These are phyloP conservation scores for Pipa parva DNA, from an alignment of 2,113 vertebrate species.

Conservation along the genomic window DNA sequence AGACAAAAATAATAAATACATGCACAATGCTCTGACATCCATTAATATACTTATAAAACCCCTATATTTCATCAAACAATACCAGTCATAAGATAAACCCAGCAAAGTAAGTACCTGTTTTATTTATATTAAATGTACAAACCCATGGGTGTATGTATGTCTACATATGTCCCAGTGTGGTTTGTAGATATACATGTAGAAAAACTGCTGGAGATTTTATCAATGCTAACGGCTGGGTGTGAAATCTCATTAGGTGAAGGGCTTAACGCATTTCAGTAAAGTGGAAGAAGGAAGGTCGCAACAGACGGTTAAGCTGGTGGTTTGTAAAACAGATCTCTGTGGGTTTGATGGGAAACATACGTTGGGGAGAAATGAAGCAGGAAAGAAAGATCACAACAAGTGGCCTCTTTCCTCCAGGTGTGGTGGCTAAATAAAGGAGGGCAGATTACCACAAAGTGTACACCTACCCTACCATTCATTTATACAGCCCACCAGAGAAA, in stretches of 20 bases:
- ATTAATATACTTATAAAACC: no score
- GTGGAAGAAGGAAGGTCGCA: conserved; percentile 32
- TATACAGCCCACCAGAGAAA: no score
- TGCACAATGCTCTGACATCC: no score
- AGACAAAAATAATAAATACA: no score
- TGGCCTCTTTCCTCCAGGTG: conserved; percentile 6
- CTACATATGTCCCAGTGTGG: conserved; percentile 6
- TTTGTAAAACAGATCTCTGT: conserved; percentile 21
- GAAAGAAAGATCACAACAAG: background rate
- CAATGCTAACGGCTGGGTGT: conserved; percentile 9
- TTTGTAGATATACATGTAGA: conserved; percentile 13
- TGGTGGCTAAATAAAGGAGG: background rate
- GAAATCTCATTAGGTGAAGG: conserved; percentile 15
- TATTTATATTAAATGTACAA: background rate
- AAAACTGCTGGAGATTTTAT: conserved; percentile 29
- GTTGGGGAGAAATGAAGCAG: conserved; percentile 6
- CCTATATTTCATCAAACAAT: no score
- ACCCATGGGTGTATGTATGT: background rate
- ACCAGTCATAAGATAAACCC: no score
- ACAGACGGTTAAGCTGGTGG: conserved; percentile 38
- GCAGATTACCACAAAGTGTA: background rate
- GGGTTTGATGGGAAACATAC: conserved; percentile 18
- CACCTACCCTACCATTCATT: no score
- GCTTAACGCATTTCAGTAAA: conserved; percentile 1
- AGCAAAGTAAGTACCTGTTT: background rate